Conservation (phyloP, 1,140 invertebrate genomes). For the Plectrocnemia conspersa region DNA sequence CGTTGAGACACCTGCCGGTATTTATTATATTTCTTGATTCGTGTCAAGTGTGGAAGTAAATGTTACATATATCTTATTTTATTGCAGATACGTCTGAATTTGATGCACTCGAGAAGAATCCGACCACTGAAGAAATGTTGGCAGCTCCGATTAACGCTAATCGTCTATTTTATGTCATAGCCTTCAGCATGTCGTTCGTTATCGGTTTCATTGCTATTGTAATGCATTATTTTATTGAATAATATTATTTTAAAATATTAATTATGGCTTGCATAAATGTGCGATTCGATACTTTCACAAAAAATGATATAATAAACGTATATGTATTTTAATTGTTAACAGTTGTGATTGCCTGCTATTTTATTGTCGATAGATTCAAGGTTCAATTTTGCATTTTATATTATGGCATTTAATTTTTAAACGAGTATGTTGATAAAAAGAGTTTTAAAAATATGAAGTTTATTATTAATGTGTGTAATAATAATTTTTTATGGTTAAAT, state of each 20-base stretch:
- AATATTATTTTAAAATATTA: conserved; percentile 9
- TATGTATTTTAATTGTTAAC: too few species aligned
- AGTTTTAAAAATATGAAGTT: too few species aligned
- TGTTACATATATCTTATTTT: neutral
- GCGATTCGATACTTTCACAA: too few species aligned
- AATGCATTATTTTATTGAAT: conserved; percentile 16
- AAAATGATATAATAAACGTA: too few species aligned
- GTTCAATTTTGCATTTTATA: too few species aligned
- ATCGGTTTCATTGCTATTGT: conserved; percentile 56
- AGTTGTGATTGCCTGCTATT: too few species aligned
- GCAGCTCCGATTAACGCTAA: conserved; percentile 52
- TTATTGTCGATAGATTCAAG: too few species aligned
- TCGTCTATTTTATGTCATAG: conserved; percentile 53
- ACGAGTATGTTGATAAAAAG: too few species aligned
- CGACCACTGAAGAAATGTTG: conserved; percentile 48
- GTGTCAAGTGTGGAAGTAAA: neutral
- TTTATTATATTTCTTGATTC: neutral
- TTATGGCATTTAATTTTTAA: too few species aligned
- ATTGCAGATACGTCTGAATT: conserved; percentile 60
- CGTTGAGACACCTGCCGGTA: conserved; percentile 60
- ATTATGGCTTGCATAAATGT: too few species aligned
- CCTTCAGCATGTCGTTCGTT: conserved; percentile 54
- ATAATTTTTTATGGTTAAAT: too few species aligned
- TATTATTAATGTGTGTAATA: too few species aligned
- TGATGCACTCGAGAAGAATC: conserved; percentile 55